Base-by-base conservation (phyloP, 2,113 vertebrate species). In the Lucifuga dentata region DNA sequence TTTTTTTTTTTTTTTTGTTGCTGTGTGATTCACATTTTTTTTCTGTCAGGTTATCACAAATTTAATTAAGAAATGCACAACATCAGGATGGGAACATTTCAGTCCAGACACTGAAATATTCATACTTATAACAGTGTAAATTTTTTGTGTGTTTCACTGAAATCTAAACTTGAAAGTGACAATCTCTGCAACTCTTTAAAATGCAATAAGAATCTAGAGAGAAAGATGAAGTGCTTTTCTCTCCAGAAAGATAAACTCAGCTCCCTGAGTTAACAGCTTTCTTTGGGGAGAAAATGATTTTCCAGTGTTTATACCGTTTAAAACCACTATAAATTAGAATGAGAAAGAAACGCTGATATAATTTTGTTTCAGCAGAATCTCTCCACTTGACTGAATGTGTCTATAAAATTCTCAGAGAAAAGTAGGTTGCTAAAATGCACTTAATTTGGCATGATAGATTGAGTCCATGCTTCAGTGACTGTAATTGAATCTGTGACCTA, bases 381-480 rank as follows among this genome's bases (percentile, higher is more conserved):
- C 93, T 96, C 94, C 89, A 94, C 96, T 95, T 93, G 91, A 94
- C 93, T 93, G 93, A 95, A 97, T 94, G 93, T 96, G 96, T 98
- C 95, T 95, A 96, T 98, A 98, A 97, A 96, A 98, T 96, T 96
- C 95, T 93, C 92, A 94, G 95, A 95, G 96, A 96, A 98, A 98
- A 97, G 95, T 98, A 98, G 97, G 97, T 98, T 98, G 96, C 97
- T 98, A 98, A 99, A 98, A 98, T 95, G 95, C 95, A 98, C 96
- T 98, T 99, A 98, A 99, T 99, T 98, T 99, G 96, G 95, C 97
- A 98, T 99, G 98, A 99, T 99, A 99, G 98, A 99, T 98, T 98
- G 98, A 97, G 96, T 98, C 95, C 95, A 98, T 95, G 97, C 96
- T 96, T 98, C 96, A 96, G 92, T 96, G 97, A 93, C 94, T 98